Percentiles rank a stretch among this genome's conserved stretches.
Evolutionary conservation across 2,113 vertebrate genomes (phyloP).

Genomic region (Salvelinus namaycush): DNA sequence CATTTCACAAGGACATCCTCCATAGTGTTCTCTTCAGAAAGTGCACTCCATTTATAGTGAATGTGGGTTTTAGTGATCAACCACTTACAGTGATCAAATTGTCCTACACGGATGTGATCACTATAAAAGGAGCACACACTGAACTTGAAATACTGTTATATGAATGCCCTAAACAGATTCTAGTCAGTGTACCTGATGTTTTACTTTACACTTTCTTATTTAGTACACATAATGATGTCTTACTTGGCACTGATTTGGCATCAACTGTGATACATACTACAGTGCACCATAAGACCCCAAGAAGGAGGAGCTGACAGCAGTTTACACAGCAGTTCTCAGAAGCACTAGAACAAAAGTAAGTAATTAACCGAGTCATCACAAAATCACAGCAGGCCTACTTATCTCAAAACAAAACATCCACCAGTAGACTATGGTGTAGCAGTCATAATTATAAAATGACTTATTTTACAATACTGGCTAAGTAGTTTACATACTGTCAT

Average conservation of each 20-base stretch:
- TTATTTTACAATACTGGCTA: constrained; percentile 99
- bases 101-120: no score
- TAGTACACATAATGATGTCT: neutral
- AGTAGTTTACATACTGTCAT: constrained; percentile 99
- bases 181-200: no score
- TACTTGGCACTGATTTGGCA: neutral
- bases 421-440: constrained; percentile 99
- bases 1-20: no score
- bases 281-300: neutral
- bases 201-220: neutral
- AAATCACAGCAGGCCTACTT: constrained; percentile 75
- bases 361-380: constrained; percentile 75
- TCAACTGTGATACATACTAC: neutral
- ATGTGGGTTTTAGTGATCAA: no score
- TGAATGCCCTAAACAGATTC: constrained; percentile 20
- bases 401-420: constrained; percentile 93
- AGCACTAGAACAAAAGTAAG: constrained; percentile 75
- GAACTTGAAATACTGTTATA: no score
- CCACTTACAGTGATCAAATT: no score
- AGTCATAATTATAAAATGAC: constrained; percentile 99
- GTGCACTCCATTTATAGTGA: no score
- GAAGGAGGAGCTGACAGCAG: neutral
- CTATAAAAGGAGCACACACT: no score
- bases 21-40: no score
- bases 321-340: constrained; percentile 57